Base-by-base conservation (phyloP, 1,140 invertebrate species). In the Stegodyphus mimosarum region DNA sequence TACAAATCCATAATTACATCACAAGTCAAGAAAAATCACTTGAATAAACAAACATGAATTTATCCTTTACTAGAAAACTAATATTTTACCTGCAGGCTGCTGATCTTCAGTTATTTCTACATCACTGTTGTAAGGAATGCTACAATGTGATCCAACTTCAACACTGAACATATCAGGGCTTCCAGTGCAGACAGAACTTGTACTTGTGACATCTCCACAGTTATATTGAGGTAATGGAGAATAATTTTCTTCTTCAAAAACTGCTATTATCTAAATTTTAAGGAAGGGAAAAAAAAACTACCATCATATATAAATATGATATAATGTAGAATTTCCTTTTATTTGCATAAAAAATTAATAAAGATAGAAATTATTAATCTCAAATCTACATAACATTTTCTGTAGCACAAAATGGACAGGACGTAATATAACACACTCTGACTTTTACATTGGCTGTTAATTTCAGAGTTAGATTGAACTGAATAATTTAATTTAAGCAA, bases 161-260 rank as follows among this genome's bases (percentile, higher is more conserved):
- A 70, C 76, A 50, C 87, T 88, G 87, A 91, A 91, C 1, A 90
- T 88, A 75, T 91, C 91, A 0, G 91, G 91, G 87, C 91, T 91
- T 33, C 90, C 89, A 33, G 91, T 91, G 9, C 96, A 96, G 6
- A 96, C 95, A n/a, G 96, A 97, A 84, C 95, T 96, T 9, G 90
- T 95, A 87, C 95, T 96, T 48, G 96, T 96, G 63, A 96, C 96
- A 91, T 98, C 97, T 4, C 95, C 95, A 15, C 55, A 75, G 33
- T 69, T 78, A 15, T 85, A 81, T 10, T 51, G 79, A 17, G 83
- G 83, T 18, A 79, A 67, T 7, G 75, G 74, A 6, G 87, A 81
- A 15, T 60, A 66, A 48, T 53, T 64, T 60, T 87, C 33, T 49
- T 83, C 87, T 6, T 87, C 87, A 78, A 79, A 87, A 5, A 75